Evolutionary conservation across 2,888 invertebrate species (phyloP).

Genomic region (Chaitophorus viminalis): DNA sequence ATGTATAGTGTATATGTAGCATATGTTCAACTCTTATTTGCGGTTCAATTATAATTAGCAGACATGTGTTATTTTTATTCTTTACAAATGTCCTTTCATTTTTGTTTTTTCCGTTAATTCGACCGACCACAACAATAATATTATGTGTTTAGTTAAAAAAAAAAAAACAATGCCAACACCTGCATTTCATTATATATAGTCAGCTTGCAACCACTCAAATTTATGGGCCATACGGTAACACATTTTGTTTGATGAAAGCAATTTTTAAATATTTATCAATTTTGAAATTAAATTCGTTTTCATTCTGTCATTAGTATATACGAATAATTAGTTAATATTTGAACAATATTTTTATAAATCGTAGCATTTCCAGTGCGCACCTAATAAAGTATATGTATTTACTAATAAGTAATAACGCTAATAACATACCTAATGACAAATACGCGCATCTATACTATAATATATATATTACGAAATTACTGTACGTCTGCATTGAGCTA

Average conservation of each 20-base stretch:
- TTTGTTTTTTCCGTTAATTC: conserved; percentile 2
- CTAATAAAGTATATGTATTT: too few relatives aligned
- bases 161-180: neutral
- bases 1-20: neutral
- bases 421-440: neutral
- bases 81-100: neutral
- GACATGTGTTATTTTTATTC: neutral
- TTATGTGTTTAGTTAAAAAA: neutral
- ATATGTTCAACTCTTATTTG: neutral
- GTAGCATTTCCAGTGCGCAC: neutral
- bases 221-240: too few relatives aligned
- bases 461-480: too few relatives aligned
- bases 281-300: too few relatives aligned
- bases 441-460: too few relatives aligned
- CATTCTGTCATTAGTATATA: too few relatives aligned
- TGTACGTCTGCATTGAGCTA: conserved; percentile 9
- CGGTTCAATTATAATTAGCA: neutral
- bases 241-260: too few relatives aligned
- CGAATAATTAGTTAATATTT: neutral
- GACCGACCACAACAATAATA: neutral
- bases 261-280: too few relatives aligned
- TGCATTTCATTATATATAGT: neutral
- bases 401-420: too few relatives aligned
- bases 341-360: neutral
- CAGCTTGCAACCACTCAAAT: conserved; percentile 5